Evolutionary conservation across 2,888 invertebrate species (phyloP).

Genomic region (Phlogophora meticulosa): DNA sequence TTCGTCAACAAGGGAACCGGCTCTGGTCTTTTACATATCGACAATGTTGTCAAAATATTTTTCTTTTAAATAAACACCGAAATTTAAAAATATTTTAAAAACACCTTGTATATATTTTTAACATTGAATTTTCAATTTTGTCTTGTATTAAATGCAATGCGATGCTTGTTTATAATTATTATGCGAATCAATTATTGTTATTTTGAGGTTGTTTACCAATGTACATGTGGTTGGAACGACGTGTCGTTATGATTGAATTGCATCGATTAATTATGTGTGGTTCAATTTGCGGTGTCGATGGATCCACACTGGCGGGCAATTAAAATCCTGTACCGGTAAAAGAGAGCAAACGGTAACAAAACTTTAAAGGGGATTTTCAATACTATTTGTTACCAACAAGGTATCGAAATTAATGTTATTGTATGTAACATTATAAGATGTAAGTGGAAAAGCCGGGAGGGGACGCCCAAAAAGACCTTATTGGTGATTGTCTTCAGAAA

Average conservation of each 20-base stretch:
- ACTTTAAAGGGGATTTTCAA: too few relatives aligned
- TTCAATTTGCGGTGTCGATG: neutral
- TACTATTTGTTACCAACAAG: too few relatives aligned
- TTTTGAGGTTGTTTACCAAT: conserved; percentile 28
- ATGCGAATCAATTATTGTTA: conserved; percentile 11
- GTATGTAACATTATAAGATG: too few relatives aligned
- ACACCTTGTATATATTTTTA: conserved; percentile 13
- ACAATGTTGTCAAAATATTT: neutral
- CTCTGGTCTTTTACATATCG: too few relatives aligned
- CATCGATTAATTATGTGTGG: neutral
- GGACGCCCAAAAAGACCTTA: too few relatives aligned
- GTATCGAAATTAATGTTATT: too few relatives aligned
- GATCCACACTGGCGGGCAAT: neutral
- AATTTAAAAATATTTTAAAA: neutral
- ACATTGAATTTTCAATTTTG: conserved; percentile 44
- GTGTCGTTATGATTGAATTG: conserved; percentile 12
- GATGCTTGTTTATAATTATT: conserved; percentile 42
- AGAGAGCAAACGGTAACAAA: too few relatives aligned
- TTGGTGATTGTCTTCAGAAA: too few relatives aligned
- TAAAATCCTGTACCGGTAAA: neutral
- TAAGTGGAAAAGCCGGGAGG: too few relatives aligned
- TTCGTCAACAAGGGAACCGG: too few relatives aligned
- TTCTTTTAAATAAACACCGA: too few relatives aligned
- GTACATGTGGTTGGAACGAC: neutral
- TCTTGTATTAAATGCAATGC: conserved; percentile 61